Percentiles rank a stretch among this genome's conserved stretches.
These are phyloP conservation scores for Pegea sp. DNA, from an alignment of 23 tunicate species.

Conservation along the genomic window DNA sequence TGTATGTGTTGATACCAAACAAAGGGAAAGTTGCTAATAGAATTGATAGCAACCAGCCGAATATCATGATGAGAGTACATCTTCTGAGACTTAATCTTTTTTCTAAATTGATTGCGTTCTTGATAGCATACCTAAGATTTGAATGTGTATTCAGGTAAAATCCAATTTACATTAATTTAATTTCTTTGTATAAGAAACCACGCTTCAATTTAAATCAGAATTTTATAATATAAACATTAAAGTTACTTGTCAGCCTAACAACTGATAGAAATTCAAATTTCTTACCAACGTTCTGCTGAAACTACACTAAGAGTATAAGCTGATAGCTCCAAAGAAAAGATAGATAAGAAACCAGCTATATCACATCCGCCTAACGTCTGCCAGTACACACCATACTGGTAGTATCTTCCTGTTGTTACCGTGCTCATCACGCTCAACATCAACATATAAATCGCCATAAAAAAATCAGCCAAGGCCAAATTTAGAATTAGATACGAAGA, in stretches of 20 bases:
- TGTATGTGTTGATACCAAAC: conserved; percentile 56
- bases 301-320: conserved; percentile 66
- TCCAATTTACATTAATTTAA: neutral
- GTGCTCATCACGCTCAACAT: conserved; percentile 41
- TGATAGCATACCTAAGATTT: conserved; percentile 77
- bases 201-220: neutral
- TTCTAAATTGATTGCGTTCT: conserved; percentile 59
- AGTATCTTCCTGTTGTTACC: conserved; percentile 34
- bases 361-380: conserved; percentile 62
- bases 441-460: conserved; percentile 59
- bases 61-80: conserved; percentile 17
- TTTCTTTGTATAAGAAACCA: neutral
- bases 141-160: neutral
- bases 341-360: conserved; percentile 46
- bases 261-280: neutral
- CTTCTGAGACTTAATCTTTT: conserved; percentile 44
- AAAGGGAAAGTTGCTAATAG: conserved; percentile 46
- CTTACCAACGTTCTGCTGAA: conserved; percentile 80
- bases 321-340: conserved; percentile 57
- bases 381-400: conserved; percentile 61
- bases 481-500: conserved; percentile 69
- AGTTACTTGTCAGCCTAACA: neutral
- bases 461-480: conserved; percentile 56
- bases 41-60: conserved; percentile 39
- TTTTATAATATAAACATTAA: neutral